These are phyloP conservation scores for Actenoides lindsayi DNA, from an alignment of 2,113 vertebrate genomes.

Conservation along the genomic window DNA sequence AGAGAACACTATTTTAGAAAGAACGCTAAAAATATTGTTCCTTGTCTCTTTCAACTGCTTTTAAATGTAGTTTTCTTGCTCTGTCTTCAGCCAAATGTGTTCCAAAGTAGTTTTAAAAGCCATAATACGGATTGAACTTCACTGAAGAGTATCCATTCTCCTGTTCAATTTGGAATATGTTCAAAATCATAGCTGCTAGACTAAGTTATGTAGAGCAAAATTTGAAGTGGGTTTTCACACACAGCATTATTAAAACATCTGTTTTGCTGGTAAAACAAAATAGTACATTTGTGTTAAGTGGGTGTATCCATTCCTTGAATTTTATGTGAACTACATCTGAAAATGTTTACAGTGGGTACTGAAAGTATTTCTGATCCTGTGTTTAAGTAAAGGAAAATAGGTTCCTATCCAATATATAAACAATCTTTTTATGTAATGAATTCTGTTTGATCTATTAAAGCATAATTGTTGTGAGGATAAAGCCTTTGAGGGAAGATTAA, in stretches of 20 bases:
- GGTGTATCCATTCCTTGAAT: neutral
- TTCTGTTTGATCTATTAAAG: neutral
- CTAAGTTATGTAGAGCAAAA: neutral
- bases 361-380: neutral
- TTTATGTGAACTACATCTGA: neutral
- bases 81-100: neutral
- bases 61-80: neutral
- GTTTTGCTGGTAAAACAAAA: neutral
- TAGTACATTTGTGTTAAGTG: accelerated
- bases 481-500: neutral
- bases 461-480: neutral
- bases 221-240: neutral
- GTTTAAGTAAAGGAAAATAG: neutral
- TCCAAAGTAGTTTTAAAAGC: neutral
- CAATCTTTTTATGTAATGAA: neutral
- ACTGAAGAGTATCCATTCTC: neutral
- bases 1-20: neutral
- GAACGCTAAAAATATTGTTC: neutral
- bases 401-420: conserved; percentile 12
- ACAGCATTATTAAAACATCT: neutral
- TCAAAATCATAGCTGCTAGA: neutral
- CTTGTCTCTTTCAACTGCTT: neutral
- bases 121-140: neutral
- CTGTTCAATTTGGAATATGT: neutral
- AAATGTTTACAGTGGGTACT: neutral